phyloP scores from a whole-genome alignment of 2,797 vertebrate species.

The Chiroxiphia lanceolata region DNA sequence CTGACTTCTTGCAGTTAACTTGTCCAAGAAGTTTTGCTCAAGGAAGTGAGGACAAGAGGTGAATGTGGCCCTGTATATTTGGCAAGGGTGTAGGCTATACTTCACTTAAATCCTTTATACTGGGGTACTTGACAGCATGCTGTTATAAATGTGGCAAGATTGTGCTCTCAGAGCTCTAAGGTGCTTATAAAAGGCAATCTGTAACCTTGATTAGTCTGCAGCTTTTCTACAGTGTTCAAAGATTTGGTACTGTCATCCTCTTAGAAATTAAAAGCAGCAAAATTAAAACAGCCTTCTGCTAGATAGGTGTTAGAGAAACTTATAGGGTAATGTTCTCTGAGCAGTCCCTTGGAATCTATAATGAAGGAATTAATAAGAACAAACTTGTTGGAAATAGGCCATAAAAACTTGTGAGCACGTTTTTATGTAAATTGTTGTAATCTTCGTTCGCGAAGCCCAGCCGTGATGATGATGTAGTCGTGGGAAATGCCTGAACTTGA shows the following conservation, averaged over 20 bases:
- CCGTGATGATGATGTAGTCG: neutral
- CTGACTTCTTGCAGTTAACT: neutral
- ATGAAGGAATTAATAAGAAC: constrained; percentile 3
- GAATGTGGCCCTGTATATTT: neutral
- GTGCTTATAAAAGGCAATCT: neutral
- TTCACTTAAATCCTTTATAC: neutral
- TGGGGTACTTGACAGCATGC: neutral
- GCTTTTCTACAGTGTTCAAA: neutral
- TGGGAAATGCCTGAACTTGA: constrained; percentile 48
- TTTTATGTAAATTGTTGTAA: neutral
- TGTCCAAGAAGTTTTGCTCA: neutral
- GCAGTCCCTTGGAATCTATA: neutral
- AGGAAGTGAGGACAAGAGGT: neutral
- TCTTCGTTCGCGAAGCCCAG: too few species aligned
- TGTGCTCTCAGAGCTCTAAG: neutral
- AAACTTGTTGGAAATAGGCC: neutral
- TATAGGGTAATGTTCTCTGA: neutral
- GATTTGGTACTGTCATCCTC: neutral
- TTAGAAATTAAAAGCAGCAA: neutral
- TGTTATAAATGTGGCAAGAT: neutral
- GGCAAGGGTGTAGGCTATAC: neutral
- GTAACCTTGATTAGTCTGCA: neutral
- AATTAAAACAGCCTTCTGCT: neutral
- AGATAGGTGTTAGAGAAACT: neutral
- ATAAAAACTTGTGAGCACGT: neutral